Percentiles rank a stretch among this genome's conserved stretches.
phyloP scores from a whole-genome alignment of 2,888 invertebrate species.

The Acanthosepion pharaonis region DNA sequence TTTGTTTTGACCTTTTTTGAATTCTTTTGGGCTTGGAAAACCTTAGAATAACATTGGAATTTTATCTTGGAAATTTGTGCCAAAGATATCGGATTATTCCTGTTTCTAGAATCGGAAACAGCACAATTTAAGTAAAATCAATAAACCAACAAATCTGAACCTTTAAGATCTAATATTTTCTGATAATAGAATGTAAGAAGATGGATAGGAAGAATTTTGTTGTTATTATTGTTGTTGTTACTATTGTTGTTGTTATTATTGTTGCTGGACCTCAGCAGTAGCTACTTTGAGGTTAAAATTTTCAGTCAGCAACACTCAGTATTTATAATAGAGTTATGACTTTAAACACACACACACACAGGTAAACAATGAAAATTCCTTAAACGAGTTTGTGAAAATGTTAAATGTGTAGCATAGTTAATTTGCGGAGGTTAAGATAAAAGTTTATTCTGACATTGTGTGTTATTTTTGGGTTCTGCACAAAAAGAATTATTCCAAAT shows the following conservation, averaged over 20 bases:
- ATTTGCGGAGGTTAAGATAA: not conserved
- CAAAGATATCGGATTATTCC: slow-evolving; percentile 21
- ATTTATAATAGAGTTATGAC: not conserved
- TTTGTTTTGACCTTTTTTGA: not conserved
- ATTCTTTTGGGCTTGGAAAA: not conserved
- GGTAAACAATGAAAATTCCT: not conserved
- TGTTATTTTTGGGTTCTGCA: not conserved
- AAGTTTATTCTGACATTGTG: slow-evolving; percentile 12
- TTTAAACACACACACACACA: not conserved
- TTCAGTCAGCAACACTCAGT: not conserved
- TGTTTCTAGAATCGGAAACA: not conserved
- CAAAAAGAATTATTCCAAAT: not conserved
- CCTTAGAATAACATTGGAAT: not conserved
- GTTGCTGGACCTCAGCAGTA: not conserved
- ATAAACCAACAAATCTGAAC: not conserved
- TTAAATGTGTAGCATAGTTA: not conserved
- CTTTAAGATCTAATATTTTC: slow-evolving; percentile 4
- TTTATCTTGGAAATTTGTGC: slow-evolving; percentile 1
- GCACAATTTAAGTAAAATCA: not conserved
- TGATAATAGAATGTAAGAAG: not conserved
- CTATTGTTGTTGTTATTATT: not conserved
- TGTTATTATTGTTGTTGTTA: not conserved
- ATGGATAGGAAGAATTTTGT: not conserved
- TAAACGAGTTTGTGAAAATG: not conserved
- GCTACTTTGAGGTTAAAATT: not conserved